A percentile compares a stretch with the other conserved stretches of the same genome.
Conservation (phyloP, 2,888 invertebrate genomes). For the Peribatodes rhomboidaria region DNA sequence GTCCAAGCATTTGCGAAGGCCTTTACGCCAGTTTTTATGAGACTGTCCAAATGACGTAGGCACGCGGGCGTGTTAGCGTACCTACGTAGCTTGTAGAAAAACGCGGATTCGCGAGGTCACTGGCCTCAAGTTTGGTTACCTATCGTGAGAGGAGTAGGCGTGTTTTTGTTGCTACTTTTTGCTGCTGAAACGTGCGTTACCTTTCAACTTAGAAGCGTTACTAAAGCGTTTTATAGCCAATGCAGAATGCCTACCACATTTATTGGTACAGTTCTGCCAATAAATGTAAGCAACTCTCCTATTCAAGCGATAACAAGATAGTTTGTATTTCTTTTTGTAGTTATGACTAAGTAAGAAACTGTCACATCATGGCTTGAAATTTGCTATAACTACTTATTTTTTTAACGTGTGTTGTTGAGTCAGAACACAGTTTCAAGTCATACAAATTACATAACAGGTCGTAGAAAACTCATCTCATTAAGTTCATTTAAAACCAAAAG, state of each 20-base stretch:
- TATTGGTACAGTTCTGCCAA: not conserved
- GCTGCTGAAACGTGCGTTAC: constrained; percentile 76
- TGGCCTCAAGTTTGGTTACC: constrained; percentile 72
- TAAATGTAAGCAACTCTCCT: not conserved
- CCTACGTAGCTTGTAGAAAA: constrained; percentile 58
- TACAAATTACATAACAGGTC: no score
- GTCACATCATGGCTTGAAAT: no score
- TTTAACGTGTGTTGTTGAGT: no score
- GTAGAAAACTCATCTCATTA: not conserved
- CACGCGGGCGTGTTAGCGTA: constrained; percentile 52
- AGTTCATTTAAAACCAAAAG: not conserved
- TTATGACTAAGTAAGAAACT: no score
- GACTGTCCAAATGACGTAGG: constrained; percentile 38
- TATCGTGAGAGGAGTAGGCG: constrained; percentile 62
- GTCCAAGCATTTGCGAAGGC: not conserved
- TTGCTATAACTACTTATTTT: no score
- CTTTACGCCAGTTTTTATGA: constrained; percentile 16
- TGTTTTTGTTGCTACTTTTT: constrained; percentile 76
- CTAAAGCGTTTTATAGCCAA: not conserved
- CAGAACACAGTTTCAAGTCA: no score
- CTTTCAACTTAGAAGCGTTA: constrained; percentile 52
- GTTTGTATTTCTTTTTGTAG: no score
- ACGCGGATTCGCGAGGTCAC: constrained; percentile 76
- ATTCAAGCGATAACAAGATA: no score
- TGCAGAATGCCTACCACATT: not conserved